Percentiles rank a stretch among this genome's conserved stretches.
phyloP scores from a whole-genome alignment of 2,797 vertebrate species.

The Labeo calbasu region DNA sequence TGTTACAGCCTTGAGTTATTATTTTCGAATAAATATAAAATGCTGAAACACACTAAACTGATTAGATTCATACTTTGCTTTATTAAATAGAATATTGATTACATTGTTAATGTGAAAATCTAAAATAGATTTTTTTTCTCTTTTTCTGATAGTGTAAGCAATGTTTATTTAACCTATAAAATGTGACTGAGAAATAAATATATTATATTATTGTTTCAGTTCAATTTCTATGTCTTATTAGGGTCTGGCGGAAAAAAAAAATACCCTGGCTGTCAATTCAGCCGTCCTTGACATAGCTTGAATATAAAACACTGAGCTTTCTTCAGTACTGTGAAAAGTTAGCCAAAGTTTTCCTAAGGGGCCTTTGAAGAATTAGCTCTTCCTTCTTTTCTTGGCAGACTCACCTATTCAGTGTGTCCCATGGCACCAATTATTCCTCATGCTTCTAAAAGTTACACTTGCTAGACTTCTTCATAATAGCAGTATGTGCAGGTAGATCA shows the following conservation, averaged over 20 bases:
- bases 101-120: no score
- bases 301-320: constrained; percentile 16
- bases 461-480: constrained; percentile 30
- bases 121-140: no score
- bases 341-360: constrained; percentile 1
- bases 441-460: constrained; percentile 37
- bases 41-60: no score
- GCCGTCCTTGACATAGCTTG: constrained; percentile 7
- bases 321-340: constrained; percentile 23
- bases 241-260: background rate
- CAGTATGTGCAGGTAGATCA: constrained; percentile 32
- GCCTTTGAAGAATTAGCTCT: constrained; percentile 43
- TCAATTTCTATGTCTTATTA: background rate
- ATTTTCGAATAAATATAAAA: no score
- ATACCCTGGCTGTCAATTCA: background rate
- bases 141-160: no score
- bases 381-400: constrained; percentile 38
- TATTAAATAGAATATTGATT: no score
- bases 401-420: constrained; percentile 24
- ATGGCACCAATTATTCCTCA: constrained; percentile 36
- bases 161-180: no score
- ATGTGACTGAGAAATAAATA: no score
- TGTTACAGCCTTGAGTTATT: no score
- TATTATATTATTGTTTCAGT: no score
- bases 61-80: no score